Evolutionary conservation across 2,797 vertebrate genomes (phyloP).

Genomic region (Hippoglossus hippoglossus): DNA sequence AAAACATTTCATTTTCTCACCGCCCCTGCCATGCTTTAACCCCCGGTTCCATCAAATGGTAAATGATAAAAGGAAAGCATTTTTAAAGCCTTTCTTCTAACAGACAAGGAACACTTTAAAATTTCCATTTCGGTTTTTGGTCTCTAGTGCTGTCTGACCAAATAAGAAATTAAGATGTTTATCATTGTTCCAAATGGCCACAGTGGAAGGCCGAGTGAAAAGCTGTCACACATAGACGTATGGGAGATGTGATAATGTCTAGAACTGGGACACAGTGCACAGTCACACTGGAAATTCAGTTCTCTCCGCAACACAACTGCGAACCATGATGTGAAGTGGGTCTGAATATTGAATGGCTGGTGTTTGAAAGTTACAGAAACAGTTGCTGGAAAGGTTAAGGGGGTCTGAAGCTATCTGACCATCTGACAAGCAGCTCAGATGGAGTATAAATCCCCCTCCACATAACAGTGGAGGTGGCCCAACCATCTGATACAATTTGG

Average conservation of each 20-base stretch:
- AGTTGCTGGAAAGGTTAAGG: not conserved
- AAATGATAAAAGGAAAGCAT: not conserved
- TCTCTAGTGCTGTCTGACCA: not conserved
- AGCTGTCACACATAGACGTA: too few species aligned
- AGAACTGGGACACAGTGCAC: too few species aligned
- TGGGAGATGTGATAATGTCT: too few species aligned
- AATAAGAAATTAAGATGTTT: not conserved
- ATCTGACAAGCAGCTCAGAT: not conserved
- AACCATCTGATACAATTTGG: not conserved
- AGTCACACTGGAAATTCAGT: not conserved
- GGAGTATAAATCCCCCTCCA: not conserved
- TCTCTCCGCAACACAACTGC: not conserved
- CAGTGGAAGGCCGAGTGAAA: too few species aligned
- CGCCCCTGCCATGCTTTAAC: not conserved
- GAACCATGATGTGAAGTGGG: too few species aligned
- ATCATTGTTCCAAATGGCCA: too few species aligned
- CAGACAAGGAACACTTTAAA: not conserved
- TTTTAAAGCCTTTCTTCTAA: not conserved
- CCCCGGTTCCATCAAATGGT: not conserved
- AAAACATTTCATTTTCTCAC: not conserved
- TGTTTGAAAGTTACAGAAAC: too few species aligned
- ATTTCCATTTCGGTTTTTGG: not conserved
- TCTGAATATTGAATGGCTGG: too few species aligned
- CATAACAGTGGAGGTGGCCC: not conserved
- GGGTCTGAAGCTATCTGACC: not conserved